These are phyloP conservation scores for Cryptophagus acutangulus DNA, from an alignment of 2,888 invertebrate species.

Conservation along the genomic window DNA sequence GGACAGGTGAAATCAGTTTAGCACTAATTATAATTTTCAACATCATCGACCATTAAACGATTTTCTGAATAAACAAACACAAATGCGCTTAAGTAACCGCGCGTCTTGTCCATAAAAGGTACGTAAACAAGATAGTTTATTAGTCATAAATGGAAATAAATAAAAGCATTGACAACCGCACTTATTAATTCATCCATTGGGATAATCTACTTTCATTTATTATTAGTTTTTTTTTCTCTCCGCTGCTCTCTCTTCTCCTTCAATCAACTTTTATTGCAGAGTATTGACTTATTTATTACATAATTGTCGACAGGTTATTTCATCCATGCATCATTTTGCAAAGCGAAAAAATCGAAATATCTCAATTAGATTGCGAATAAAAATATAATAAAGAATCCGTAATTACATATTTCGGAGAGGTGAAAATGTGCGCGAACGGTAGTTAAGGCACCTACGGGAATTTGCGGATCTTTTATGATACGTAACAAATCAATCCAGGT, in stretches of 20 bases:
- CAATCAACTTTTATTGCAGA: constrained; percentile 10
- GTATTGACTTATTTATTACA: constrained; percentile 31
- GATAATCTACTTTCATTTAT: constrained; percentile 28
- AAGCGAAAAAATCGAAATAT: neutral
- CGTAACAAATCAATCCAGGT: constrained; percentile 6
- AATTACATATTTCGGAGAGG: neutral
- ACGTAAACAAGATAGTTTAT: no score
- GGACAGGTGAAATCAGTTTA: no score
- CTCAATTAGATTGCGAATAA: no score
- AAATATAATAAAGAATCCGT: neutral
- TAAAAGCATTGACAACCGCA: neutral
- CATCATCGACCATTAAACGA: no score
- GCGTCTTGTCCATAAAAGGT: no score
- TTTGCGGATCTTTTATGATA: constrained; percentile 7
- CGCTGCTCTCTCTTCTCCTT: neutral
- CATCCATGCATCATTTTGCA: neutral
- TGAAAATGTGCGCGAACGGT: constrained; percentile 5
- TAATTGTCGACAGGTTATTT: constrained; percentile 17
- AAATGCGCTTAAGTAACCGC: no score
- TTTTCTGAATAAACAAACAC: no score
- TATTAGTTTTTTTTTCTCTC: no score
- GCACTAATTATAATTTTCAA: no score
- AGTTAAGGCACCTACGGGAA: constrained; percentile 4
- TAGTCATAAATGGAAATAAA: neutral
- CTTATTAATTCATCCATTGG: no score